Evolutionary conservation across 2,113 vertebrate genomes (phyloP).

Genomic region (Leptodactylus fuscus): DNA sequence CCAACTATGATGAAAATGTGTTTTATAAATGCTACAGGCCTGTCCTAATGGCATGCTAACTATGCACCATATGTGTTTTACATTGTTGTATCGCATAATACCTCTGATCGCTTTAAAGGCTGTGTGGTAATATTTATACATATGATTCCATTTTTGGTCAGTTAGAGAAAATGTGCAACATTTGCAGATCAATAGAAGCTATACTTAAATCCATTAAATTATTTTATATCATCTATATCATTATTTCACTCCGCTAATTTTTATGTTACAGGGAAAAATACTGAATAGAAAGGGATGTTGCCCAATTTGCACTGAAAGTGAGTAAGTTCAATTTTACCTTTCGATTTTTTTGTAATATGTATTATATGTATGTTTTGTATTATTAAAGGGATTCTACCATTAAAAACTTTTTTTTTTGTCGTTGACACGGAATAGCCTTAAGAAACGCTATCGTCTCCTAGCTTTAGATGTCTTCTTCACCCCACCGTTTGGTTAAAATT

Average conservation of each 20-base stretch:
- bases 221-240: neutral
- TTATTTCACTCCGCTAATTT: slow-evolving; percentile 29
- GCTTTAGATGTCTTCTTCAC: too few species aligned
- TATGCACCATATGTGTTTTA: slow-evolving; percentile 45
- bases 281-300: slow-evolving; percentile 98
- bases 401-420: too few species aligned
- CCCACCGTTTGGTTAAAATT: too few species aligned
- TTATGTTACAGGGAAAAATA: slow-evolving; percentile 91
- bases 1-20: slow-evolving; percentile 47
- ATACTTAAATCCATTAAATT: too few species aligned
- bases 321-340: slow-evolving; percentile 78
- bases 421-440: too few species aligned
- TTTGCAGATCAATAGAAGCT: neutral
- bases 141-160: neutral
- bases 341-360: slow-evolving; percentile 46
- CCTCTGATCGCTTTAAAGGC: slow-evolving; percentile 21
- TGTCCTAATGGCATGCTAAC: slow-evolving; percentile 19
- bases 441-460: too few species aligned
- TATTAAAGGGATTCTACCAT: too few species aligned
- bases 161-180: neutral
- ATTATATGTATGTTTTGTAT: too few species aligned
- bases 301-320: slow-evolving; percentile 99
- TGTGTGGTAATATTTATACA: neutral
- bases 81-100: slow-evolving; percentile 21
- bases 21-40: slow-evolving; percentile 23